Evolutionary conservation across 2,113 vertebrate genomes (phyloP).

Genomic region (Paradoxurus hermaphroditus): DNA sequence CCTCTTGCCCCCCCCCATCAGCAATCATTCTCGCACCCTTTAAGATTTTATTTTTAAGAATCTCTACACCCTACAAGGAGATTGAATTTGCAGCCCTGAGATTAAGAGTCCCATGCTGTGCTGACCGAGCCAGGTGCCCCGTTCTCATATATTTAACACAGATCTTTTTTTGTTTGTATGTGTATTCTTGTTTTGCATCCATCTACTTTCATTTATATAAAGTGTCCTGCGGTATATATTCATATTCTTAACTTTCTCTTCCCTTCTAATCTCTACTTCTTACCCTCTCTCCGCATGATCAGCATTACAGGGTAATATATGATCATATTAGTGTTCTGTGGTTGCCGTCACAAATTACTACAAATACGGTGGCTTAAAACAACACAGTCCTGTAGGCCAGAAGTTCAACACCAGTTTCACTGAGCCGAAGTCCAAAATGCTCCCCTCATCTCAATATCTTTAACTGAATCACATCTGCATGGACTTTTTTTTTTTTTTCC

Average conservation of each 20-base stretch:
- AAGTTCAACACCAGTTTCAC: not conserved
- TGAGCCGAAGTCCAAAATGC: not conserved
- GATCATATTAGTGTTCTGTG: not conserved
- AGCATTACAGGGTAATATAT: not conserved
- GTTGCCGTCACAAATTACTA: not conserved
- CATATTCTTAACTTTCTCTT: not conserved
- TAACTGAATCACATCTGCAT: not conserved
- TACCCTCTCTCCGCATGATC: not conserved
- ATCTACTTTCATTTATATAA: not conserved
- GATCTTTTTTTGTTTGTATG: not conserved
- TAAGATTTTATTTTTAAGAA: not conserved
- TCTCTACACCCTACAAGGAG: not conserved
- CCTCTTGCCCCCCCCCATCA: not conserved
- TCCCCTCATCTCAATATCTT: not conserved
- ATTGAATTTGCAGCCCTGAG: not conserved
- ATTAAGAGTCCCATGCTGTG: not conserved
- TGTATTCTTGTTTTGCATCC: not conserved
- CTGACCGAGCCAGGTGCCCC: not conserved
- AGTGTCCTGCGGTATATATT: not conserved
- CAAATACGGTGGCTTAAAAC: not conserved
- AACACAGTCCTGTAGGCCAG: not conserved
- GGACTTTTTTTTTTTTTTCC: not conserved
- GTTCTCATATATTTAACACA: not conserved
- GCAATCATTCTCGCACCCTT: not conserved
- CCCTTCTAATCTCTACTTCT: not conserved